phyloP scores from a whole-genome alignment of 2,888 invertebrate species.

The Didymodactylos carnosus region DNA sequence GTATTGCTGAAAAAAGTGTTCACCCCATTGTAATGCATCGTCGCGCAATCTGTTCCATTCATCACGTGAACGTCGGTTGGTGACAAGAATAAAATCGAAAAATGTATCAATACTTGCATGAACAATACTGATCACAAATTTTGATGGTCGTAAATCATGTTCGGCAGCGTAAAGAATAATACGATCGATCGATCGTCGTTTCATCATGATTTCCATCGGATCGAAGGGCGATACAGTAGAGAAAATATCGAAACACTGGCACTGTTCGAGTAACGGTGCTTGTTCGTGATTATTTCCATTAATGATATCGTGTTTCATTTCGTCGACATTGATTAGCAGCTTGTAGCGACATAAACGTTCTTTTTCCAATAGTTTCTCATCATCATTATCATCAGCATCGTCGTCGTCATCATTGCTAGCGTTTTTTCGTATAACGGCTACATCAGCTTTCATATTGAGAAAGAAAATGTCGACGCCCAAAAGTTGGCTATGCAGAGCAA shows the following conservation, averaged over 20 bases:
- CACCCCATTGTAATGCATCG: neutral
- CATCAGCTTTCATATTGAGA: neutral
- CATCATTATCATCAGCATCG: neutral
- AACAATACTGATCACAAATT: neutral
- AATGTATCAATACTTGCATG: neutral
- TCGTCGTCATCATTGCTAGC: neutral
- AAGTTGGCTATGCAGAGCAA: neutral
- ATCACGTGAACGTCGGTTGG: neutral
- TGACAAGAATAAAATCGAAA: neutral
- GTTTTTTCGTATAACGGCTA: neutral
- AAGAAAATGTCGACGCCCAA: neutral
- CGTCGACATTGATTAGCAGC: neutral
- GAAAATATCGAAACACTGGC: neutral
- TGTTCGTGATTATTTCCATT: neutral
- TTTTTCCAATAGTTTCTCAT: neutral
- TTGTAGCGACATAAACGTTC: neutral
- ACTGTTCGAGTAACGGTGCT: neutral
- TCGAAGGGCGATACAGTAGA: neutral
- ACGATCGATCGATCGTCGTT: neutral
- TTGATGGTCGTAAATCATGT: neutral
- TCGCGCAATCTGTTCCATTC: neutral
- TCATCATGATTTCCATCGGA: neutral
- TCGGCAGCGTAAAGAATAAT: neutral
- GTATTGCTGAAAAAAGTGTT: neutral
- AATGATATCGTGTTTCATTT: neutral